Evolutionary conservation across 2,888 invertebrate genomes (phyloP).

Genomic region (Chloroclysta siterata): DNA sequence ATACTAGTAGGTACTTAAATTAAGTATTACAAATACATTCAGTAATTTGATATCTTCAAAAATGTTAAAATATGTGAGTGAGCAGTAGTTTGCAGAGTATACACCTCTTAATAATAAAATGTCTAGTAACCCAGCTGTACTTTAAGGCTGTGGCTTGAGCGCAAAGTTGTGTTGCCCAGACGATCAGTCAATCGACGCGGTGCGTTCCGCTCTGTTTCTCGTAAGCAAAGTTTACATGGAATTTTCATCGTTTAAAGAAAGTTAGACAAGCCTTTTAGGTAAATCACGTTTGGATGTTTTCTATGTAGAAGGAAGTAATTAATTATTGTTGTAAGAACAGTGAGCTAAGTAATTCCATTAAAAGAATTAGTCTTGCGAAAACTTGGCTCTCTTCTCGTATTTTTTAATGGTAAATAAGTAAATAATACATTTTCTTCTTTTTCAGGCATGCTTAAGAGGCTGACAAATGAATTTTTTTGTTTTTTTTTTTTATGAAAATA

Average conservation of each 20-base stretch:
- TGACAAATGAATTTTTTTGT: no score
- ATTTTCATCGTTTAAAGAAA: constrained; percentile 26
- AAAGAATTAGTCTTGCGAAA: background rate
- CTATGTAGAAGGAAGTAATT: constrained; percentile 19
- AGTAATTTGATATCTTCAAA: no score
- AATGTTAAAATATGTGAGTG: no score
- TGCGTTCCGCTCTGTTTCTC: constrained; percentile 30
- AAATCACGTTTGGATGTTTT: constrained; percentile 21
- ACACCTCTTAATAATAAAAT: no score
- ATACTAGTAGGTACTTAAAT: no score
- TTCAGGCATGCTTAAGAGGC: no score
- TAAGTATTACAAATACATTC: no score
- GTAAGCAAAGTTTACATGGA: constrained; percentile 27
- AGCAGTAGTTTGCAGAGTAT: no score
- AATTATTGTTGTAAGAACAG: constrained; percentile 19
- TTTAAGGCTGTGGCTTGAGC: constrained; percentile 3
- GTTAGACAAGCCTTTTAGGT: constrained; percentile 28
- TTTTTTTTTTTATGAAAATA: no score
- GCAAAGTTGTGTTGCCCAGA: constrained; percentile 30
- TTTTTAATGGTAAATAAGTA: no score
- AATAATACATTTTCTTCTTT: no score
- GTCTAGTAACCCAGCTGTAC: constrained; percentile 4
- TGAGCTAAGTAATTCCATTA: constrained; percentile 12
- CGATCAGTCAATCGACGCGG: constrained; percentile 32
- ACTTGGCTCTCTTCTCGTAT: background rate